Percentiles rank a stretch among this genome's conserved stretches.
Conservation (phyloP, 2,888 invertebrate genomes). For the Eupithecia abbreviata region DNA sequence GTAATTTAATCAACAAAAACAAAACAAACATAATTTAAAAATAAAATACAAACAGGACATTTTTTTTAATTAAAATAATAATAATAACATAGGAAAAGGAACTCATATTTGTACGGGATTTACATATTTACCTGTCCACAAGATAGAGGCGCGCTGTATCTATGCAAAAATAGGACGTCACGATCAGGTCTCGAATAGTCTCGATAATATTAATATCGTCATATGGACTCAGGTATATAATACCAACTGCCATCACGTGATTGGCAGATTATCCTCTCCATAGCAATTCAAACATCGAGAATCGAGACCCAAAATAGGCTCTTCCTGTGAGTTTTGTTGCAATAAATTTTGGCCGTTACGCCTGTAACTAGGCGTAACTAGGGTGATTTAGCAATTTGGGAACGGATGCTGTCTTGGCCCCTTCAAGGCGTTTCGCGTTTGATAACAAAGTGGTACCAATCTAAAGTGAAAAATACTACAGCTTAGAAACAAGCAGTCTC, state of each 20-base stretch:
- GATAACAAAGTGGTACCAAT: not conserved
- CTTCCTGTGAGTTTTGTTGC: slow-evolving; percentile 53
- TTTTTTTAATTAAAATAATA: too few species aligned
- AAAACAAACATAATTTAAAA: too few species aligned
- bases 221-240: too few species aligned
- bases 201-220: too few species aligned
- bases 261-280: not conserved
- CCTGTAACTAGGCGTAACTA: slow-evolving; percentile 15
- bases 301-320: slow-evolving; percentile 55
- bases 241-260: not conserved
- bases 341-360: slow-evolving; percentile 32
- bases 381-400: slow-evolving; percentile 41
- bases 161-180: too few species aligned
- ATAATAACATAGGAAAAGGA: too few species aligned
- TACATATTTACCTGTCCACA: too few species aligned
- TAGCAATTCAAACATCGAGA: not conserved
- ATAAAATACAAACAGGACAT: too few species aligned
- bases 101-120: too few species aligned
- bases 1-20: too few species aligned
- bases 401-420: slow-evolving; percentile 29
- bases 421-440: slow-evolving; percentile 10
- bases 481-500: not conserved
- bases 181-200: too few species aligned
- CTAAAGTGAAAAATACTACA: not conserved
- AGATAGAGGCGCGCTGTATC: too few species aligned